Percentiles rank a stretch among this genome's conserved stretches.
These are phyloP conservation scores for Oopsacas minuta DNA, from an alignment of 37 sponge, comb jelly and placozoan genomes.

Conservation along the genomic window DNA sequence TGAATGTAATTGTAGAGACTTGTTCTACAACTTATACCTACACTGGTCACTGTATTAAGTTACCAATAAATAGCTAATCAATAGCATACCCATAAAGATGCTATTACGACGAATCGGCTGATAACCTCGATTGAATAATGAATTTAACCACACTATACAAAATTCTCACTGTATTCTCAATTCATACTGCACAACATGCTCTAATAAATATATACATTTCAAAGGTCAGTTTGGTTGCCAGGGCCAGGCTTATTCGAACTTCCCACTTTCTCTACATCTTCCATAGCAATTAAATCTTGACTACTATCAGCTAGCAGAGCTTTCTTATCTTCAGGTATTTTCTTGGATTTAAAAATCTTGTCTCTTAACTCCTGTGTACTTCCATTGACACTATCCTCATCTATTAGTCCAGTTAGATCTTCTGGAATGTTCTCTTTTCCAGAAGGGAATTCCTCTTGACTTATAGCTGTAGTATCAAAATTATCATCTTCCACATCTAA, in stretches of 20 bases:
- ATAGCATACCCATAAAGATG: too few relatives aligned
- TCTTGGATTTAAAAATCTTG: not conserved
- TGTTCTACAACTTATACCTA: not conserved
- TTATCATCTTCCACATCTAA: not conserved
- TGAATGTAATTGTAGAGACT: not conserved
- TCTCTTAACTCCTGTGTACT: not conserved
- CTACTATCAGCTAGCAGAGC: not conserved
- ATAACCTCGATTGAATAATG: too few relatives aligned
- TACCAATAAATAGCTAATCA: too few relatives aligned
- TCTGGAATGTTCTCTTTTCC: not conserved
- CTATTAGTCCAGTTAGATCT: not conserved
- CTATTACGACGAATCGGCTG: too few relatives aligned
- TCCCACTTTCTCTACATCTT: not conserved
- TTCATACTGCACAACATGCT: not conserved
- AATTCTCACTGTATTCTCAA: not conserved
- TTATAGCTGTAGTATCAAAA: not conserved
- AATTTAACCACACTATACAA: not conserved
- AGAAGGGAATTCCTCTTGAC: not conserved
- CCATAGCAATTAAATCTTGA: not conserved
- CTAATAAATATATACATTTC: not conserved
- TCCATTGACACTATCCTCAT: slow-evolving; percentile 6
- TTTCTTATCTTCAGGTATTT: not conserved
- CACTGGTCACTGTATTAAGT: not conserved
- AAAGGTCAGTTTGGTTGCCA: slow-evolving; percentile 3
- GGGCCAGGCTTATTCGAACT: not conserved